phyloP scores from a whole-genome alignment of 2,797 vertebrate genomes.

The Alca torda region DNA sequence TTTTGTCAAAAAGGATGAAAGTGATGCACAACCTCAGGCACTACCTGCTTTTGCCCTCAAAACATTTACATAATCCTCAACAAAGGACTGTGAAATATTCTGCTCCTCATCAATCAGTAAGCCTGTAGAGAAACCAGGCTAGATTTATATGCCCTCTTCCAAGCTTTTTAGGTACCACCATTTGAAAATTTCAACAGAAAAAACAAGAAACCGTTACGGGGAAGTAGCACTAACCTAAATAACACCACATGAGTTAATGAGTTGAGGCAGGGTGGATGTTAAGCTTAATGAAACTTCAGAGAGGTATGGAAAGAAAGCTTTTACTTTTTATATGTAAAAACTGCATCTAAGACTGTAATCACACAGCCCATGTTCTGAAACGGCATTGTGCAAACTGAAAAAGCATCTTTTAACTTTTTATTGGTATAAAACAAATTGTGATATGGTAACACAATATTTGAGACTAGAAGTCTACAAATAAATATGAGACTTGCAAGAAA shows the following conservation, averaged over 20 bases:
- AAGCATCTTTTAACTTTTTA: neutral
- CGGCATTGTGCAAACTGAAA: neutral
- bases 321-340: neutral
- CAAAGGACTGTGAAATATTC: neutral
- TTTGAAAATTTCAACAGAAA: neutral
- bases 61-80: neutral
- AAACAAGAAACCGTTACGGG: neutral
- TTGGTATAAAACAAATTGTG: neutral
- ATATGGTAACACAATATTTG: neutral
- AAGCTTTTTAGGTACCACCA: neutral
- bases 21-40: neutral
- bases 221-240: neutral
- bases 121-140: neutral
- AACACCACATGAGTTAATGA: neutral
- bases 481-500: neutral
- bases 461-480: neutral
- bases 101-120: neutral
- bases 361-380: neutral
- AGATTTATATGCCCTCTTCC: neutral
- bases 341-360: neutral
- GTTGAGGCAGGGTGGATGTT: neutral
- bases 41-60: neutral
- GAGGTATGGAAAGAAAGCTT: neutral
- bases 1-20: neutral
- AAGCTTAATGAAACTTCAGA: neutral